phyloP scores from a whole-genome alignment of 2,113 vertebrate species.

The Cryptotis parvus region DNA sequence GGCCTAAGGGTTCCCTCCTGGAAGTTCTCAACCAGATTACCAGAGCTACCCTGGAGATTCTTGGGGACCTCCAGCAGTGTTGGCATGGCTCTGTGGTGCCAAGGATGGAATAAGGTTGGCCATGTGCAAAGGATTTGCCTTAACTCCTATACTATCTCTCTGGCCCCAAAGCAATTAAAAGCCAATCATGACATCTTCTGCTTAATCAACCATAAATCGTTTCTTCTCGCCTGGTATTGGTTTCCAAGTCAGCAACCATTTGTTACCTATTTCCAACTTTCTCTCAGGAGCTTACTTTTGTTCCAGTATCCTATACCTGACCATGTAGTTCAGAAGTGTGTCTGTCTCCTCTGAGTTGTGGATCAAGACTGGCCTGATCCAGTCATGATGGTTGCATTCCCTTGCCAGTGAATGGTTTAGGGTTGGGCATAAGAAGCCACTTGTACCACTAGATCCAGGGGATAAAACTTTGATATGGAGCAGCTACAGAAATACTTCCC shows the following conservation, averaged over 20 bases:
- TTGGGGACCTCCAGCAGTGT: too few relatives aligned
- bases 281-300: not conserved
- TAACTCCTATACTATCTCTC: not conserved
- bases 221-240: not conserved
- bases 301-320: not conserved
- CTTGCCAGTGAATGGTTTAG: slow-evolving; percentile 30
- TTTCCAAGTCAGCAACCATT: not conserved
- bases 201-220: not conserved
- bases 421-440: rapidly evolving
- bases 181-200: not conserved
- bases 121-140: not conserved
- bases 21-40: too few relatives aligned
- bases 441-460: not conserved
- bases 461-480: not conserved
- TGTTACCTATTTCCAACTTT: not conserved
- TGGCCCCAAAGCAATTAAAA: not conserved
- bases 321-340: not conserved
- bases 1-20: too few relatives aligned
- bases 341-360: rapidly evolving
- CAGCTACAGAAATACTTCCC: not conserved
- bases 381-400: not conserved
- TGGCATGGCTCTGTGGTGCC: too few relatives aligned
- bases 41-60: too few relatives aligned
- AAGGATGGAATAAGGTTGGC: not conserved
- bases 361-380: not conserved